phyloP scores from a whole-genome alignment of 2,113 vertebrate species.

The Sphaerodactylus townsendi region DNA sequence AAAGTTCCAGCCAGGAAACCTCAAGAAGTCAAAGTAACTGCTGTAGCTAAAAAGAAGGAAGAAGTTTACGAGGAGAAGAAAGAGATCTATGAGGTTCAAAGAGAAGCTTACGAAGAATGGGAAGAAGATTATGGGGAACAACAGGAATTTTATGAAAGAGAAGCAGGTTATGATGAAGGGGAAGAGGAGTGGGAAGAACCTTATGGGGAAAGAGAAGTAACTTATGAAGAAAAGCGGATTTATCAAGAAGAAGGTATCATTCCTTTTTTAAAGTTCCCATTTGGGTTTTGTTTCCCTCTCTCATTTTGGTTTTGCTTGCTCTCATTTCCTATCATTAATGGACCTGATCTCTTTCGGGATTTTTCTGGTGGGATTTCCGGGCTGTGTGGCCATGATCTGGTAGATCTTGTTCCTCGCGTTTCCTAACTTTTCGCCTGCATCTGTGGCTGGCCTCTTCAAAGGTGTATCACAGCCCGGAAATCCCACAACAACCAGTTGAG shows the following conservation, averaged over 20 bases:
- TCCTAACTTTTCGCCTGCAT: no score
- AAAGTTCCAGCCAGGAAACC: constrained; percentile 78
- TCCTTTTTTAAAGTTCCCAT: not conserved
- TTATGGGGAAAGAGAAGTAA: constrained; percentile 68
- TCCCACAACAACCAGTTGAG: no score
- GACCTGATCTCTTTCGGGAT: not conserved
- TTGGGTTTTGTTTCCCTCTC: not conserved
- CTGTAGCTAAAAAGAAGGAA: constrained; percentile 74
- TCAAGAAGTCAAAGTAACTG: constrained; percentile 77
- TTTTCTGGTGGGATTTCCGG: not conserved
- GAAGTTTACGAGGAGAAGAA: constrained; percentile 57
- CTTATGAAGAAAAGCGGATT: constrained; percentile 70
- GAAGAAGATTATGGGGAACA: constrained; percentile 78
- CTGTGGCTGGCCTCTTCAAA: no score
- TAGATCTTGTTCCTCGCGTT: no score
- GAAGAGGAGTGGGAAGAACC: constrained; percentile 69
- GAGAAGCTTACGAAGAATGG: constrained; percentile 75
- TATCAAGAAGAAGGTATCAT: constrained; percentile 74
- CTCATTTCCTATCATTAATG: not conserved
- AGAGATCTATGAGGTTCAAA: constrained; percentile 54
- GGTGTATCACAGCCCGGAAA: no score
- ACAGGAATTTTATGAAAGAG: constrained; percentile 74
- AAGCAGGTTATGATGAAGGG: constrained; percentile 73
- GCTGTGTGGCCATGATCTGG: no score
- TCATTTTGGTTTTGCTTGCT: not conserved